Evolutionary conservation across 2,113 vertebrate genomes (phyloP).

Genomic region (Numenius arquata): DNA sequence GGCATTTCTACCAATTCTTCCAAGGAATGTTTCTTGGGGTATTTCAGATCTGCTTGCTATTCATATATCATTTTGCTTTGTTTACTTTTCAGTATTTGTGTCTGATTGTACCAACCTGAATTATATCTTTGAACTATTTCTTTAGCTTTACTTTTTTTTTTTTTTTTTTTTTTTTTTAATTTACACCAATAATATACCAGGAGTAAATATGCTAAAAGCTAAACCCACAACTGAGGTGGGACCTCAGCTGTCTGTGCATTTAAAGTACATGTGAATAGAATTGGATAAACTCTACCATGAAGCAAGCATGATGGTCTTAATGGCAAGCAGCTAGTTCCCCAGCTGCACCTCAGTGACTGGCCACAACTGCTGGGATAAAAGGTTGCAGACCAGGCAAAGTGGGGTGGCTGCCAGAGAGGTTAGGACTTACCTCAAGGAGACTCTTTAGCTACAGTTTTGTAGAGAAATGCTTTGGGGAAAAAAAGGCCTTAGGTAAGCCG

Average conservation of each 20-base stretch:
- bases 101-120: neutral
- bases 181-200: neutral
- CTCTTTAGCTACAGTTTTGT: neutral
- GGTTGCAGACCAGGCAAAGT: neutral
- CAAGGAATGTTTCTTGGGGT: neutral
- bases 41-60: neutral
- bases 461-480: neutral
- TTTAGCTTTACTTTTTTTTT: neutral
- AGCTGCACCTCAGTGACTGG: neutral
- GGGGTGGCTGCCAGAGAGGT: neutral
- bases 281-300: neutral
- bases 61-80: neutral
- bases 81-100: neutral
- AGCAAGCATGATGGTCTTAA: neutral
- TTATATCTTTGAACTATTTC: neutral
- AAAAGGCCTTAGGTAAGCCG: neutral
- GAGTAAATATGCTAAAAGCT: neutral
- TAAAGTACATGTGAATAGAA: neutral
- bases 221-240: neutral
- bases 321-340: neutral
- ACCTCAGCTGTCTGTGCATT: neutral
- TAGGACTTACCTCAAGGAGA: neutral
- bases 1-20: neutral
- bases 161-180: too few relatives aligned
- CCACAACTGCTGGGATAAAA: neutral